Evolutionary conservation across 2,113 vertebrate species (phyloP), one percentile per base, ranked within the genome.

Genomic region (Phocoena phocoena): DNA sequence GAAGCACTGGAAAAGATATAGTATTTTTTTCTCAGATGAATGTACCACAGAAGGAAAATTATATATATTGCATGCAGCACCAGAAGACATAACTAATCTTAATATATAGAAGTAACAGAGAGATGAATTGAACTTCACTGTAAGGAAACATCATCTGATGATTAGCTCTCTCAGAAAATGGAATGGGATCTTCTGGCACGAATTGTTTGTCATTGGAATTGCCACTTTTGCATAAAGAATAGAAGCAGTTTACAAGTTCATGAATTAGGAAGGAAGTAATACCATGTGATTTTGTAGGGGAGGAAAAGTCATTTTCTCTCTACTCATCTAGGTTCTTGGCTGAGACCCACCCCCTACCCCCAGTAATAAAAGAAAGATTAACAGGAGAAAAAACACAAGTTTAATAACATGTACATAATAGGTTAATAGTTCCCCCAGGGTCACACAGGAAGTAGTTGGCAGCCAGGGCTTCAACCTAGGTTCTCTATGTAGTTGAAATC

Each of bases 401-500:
- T 38, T 79, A 67, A 53, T 63, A 36, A 25, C 2, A 0, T 55
- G 12, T 23, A 23, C 9, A 28, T 18, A 50, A 67, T 23, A 28
- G 21, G 33, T 28, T 26, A 11, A 10, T 31, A 67, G 17, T 58
- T 53, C 31, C 13, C 13, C 4, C 0, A 6, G 47, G 26, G 9
- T 67, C 25, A 67, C 17, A 73, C 25, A 4, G 20, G 3, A 21
- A 5, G 8, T 12, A n/a, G 20, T 0, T 17, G 38, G 2, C 1
- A 23, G 1, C 68, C 5, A 44, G 10, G 21, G 50, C 11, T 50
- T 8, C 38, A 67, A 2, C 6, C 28, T 8, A 21, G 11, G 14
- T 38, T 87, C 36, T 65, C 47, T 60, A 8, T n/a, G 77, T 23
- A 65, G 26, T 12, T 6, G 17, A 77, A 77, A 77, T 60, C 28